Base-by-base conservation (phyloP, 2,888 invertebrate genomes). In the Chelonus formosanus region DNA sequence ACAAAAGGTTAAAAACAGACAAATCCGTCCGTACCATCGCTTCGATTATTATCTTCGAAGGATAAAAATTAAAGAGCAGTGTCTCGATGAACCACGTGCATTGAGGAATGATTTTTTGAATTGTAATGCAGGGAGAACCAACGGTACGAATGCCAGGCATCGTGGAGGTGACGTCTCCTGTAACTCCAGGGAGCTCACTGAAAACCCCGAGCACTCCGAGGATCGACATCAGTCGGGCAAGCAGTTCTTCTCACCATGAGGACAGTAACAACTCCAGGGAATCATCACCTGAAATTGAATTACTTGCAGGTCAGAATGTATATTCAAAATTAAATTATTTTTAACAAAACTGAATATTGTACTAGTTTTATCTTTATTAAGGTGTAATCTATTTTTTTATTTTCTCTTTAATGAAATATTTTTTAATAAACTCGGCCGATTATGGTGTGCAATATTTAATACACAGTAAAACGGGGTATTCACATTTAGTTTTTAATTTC, bases 201-300 rank as follows among this genome's bases (percentile, higher is more conserved):
- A 87, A 88, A 74, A 90, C 92, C 54, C 91, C 93, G 31, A 88
- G 89, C 72, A 91, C 94, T 60, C 95, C 95, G 32, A 89, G 95
- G 77, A 95, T 95, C 76, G 95, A 95, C 86, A 92, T 95, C 82
- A 95, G 94, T 73, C 89, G 95, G 74, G 95, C 95, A 4, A 94
- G 94, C 79, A 93, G 93, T 82, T 94, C 94, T 66, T 93, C 93
- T 45, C 94, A 95, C 77, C 94, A 94, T 80, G 87, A 87, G 76
- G 94, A 94, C 80, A 93, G 93, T 76, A 82, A 81, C 69, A 78
- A 79, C 56, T 84, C 84, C 57, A 89, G 92, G 56, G 93, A 93
- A 78, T 92, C 92, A 78, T 92, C 93, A 57, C 94, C 95, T 1
- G 95, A 95, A 82, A 88, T 93, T 80, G 94, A 94, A 72, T 89